Conservation (phyloP, 2,797 vertebrate species). For the Calcarius lapponicus region DNA sequence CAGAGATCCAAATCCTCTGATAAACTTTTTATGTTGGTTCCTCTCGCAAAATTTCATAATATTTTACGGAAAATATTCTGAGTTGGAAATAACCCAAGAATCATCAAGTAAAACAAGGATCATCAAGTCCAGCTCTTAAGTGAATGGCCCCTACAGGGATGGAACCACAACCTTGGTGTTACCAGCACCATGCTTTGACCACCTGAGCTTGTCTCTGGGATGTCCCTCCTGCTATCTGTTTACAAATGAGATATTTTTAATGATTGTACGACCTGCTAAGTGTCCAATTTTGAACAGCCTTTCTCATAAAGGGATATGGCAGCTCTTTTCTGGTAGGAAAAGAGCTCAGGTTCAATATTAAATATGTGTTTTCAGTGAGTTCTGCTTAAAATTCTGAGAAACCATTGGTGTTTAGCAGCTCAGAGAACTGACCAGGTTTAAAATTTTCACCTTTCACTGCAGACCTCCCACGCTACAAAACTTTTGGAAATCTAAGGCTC, state of each 20-base stretch:
- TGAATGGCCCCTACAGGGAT: background rate
- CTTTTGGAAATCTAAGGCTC: accelerated
- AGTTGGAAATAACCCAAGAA: background rate
- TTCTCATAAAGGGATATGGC: background rate
- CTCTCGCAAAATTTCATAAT: background rate
- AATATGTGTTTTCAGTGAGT: accelerated
- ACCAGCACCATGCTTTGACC: background rate
- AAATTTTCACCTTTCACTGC: background rate
- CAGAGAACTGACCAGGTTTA: background rate
- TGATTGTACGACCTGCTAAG: background rate
- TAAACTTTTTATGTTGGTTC: background rate
- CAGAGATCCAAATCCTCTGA: background rate
- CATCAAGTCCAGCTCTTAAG: background rate
- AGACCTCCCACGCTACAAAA: background rate
- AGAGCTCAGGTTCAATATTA: background rate
- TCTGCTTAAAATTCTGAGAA: background rate
- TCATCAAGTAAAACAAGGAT: background rate
- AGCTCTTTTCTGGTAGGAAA: background rate
- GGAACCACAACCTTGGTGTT: background rate
- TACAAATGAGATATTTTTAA: background rate
- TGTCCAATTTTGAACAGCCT: background rate
- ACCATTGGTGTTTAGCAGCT: background rate
- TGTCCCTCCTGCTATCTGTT: background rate
- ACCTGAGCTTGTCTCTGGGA: background rate
- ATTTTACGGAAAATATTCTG: background rate